Percentiles rank a stretch among this genome's conserved stretches.
Evolutionary conservation across 92 coral and sea anemone genomes (phyloP).

Genomic region (Palythoa grandiflora): DNA sequence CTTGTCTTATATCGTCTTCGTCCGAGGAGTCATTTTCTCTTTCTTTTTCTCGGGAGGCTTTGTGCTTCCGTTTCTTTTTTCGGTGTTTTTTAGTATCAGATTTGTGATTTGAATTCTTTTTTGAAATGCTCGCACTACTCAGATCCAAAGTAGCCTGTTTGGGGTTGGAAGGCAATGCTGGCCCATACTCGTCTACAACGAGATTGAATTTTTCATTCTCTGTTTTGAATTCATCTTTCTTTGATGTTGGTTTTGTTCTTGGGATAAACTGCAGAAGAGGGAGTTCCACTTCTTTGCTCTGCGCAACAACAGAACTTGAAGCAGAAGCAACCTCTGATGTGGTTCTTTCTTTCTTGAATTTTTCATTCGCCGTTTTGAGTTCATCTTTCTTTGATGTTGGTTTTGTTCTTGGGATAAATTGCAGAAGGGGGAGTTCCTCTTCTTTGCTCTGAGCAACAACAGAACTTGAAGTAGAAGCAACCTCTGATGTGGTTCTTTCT

Average conservation of each 20-base stretch:
- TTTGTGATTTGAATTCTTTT: not conserved
- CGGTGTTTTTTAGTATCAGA: not conserved
- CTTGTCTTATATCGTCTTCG: conserved; percentile 3
- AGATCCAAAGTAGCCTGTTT: not conserved
- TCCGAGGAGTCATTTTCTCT: conserved; percentile 26
- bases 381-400: conserved; percentile 1
- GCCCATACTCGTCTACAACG: conserved; percentile 22
- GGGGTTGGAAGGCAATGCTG: conserved; percentile 17
- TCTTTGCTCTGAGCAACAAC: not conserved
- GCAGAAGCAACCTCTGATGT: not conserved
- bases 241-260: conserved; percentile 14
- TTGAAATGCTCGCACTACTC: not conserved
- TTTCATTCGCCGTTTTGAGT: not conserved
- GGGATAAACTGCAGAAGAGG: conserved; percentile 31
- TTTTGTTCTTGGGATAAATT: conserved; percentile 37
- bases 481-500: not conserved
- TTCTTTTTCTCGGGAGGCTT: conserved; percentile 20
- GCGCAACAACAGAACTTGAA: not conserved
- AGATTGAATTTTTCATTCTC: not conserved
- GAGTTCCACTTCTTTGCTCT: conserved; percentile 13
- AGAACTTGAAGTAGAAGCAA: not conserved
- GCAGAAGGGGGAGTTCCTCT: conserved; percentile 19
- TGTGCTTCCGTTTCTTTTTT: conserved; percentile 66
- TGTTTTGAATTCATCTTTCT: not conserved
- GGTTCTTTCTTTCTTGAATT: not conserved